These are phyloP conservation scores for Apodemus sylvaticus DNA, from an alignment of 2,113 vertebrate species.

Conservation along the genomic window DNA sequence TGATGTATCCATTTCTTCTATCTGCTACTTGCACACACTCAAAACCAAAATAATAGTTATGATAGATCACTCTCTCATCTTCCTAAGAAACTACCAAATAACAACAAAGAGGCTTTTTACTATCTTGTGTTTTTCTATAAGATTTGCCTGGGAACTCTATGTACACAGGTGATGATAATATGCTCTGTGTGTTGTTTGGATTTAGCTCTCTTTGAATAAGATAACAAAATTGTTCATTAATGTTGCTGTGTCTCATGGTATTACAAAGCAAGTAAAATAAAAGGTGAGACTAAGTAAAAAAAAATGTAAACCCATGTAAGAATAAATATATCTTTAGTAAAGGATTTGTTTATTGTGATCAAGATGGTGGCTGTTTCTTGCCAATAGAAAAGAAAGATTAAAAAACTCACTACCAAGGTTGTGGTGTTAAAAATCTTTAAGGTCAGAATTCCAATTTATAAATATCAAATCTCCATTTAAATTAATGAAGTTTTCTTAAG, in stretches of 20 bases:
- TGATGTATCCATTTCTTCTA: neutral
- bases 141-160: neutral
- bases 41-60: neutral
- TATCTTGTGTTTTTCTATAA: neutral
- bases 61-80: neutral
- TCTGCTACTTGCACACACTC: neutral
- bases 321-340: neutral
- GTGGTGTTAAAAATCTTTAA: neutral
- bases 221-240: neutral
- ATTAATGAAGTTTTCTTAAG: neutral
- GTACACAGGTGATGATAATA: neutral
- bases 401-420: neutral
- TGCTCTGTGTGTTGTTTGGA: neutral
- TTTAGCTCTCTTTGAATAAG: neutral
- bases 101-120: neutral
- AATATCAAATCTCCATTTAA: neutral
- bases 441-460: neutral
- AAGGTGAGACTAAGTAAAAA: neutral
- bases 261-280: neutral
- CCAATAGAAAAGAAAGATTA: neutral
- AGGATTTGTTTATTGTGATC: neutral
- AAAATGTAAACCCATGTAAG: neutral
- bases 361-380: neutral
- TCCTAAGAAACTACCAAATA: neutral
- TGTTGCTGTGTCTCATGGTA: neutral